phyloP scores from a whole-genome alignment of 1,140 invertebrate species.

The Panagrolaimus sp. region DNA sequence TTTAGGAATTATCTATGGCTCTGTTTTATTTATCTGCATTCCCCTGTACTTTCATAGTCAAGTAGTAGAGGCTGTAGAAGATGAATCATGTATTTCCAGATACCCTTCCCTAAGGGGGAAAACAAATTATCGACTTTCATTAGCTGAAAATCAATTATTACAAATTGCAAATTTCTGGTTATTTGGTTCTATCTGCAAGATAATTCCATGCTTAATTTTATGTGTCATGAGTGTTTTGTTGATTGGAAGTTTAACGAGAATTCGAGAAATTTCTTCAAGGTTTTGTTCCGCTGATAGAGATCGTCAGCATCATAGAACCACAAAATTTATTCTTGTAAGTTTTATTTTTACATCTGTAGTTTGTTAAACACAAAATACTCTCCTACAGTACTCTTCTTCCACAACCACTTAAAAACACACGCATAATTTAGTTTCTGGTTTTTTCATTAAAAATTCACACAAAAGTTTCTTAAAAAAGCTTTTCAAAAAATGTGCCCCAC shows the following conservation, averaged over 20 bases:
- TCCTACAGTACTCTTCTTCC: too few species aligned
- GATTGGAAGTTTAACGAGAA: conserved; percentile 32
- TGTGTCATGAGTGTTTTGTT: conserved; percentile 45
- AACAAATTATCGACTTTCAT: conserved; percentile 17
- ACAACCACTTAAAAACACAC: too few species aligned
- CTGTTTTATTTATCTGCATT: conserved; percentile 37
- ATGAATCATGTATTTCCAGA: conserved; percentile 9
- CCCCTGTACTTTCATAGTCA: conserved; percentile 50
- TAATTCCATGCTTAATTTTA: conserved; percentile 42
- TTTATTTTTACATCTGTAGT: background rate
- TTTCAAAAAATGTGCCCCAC: background rate
- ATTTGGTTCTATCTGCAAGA: conserved; percentile 38
- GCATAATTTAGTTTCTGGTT: too few species aligned
- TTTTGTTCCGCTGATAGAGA: conserved; percentile 36
- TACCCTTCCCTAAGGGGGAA: conserved; percentile 12
- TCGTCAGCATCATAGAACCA: conserved; percentile 42
- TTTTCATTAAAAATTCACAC: background rate
- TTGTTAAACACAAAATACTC: too few species aligned
- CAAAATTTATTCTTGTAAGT: conserved; percentile 49
- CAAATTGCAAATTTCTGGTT: conserved; percentile 45
- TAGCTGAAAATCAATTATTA: conserved; percentile 21
- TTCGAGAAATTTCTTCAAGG: conserved; percentile 32
- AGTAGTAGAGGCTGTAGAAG: conserved; percentile 22
- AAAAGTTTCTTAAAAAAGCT: background rate
- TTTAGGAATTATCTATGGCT: conserved; percentile 41